Evolutionary conservation across 2,797 vertebrate species (phyloP), one percentile per base, ranked within the genome.

Genomic region (Onychomys leucogaster): DNA sequence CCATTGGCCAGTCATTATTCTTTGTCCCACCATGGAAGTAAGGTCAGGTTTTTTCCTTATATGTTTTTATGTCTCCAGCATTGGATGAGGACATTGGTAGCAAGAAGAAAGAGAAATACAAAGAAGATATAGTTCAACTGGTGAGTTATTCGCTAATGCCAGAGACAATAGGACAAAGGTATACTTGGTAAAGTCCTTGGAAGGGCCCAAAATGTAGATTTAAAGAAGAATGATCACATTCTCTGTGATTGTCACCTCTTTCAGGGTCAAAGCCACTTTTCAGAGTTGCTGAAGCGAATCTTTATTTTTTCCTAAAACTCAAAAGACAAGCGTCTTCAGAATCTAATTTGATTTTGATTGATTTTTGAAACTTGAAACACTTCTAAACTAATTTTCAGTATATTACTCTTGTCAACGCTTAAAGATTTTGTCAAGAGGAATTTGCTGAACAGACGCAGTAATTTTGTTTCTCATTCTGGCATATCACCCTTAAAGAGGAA

Each of bases 311-410:
- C 98, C 95, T 98, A 98, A 98, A 99, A 98, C 96, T 98, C 97
- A 96, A 97, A 97, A 98, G 98, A 98, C 98, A 98, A 86, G 96
- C 0, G 0, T 98, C 98, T 98, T 98, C 98, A 98, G 98, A 99
- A 98, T 92, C 98, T 99, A 99, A 99, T 99, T 98, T 98, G 98
- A 98, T 99, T 99, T 98, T 98, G 98, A 99, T 99, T 98, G 98
- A 99, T 99, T 99, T 98, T 98, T 98, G 98, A 98, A 99, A 99
- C 98, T 98, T 98, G 98, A 99, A 98, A 98, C 98, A 98, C 98
- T 99, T 99, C 98, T 99, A 98, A 99, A 99, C 98, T 98, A 98
- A 99, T 99, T 99, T 99, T 98, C 98, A 98, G 97, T 99, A 97
- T 98, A 99, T 99, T 99, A 98, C 98, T 99, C 98, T 98, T 99